Conservation (phyloP, 1,140 invertebrate species). For the Drosophila subobscura region DNA sequence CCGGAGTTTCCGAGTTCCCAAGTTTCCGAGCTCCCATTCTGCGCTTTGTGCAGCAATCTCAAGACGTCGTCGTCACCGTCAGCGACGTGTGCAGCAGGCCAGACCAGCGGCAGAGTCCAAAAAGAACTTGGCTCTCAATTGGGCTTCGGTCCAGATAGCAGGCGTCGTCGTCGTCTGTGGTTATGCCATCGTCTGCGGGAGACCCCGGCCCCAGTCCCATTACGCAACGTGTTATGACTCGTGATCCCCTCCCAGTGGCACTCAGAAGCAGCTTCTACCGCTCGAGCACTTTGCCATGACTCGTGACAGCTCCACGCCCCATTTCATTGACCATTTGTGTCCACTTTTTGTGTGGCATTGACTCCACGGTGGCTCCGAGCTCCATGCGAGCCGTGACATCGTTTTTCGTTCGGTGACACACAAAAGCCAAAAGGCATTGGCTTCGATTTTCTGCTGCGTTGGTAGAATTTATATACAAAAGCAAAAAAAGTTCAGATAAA, state of each 20-base stretch:
- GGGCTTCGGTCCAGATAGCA: conserved; percentile 66
- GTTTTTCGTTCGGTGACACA: conserved; percentile 46
- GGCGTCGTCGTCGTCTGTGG: conserved; percentile 59
- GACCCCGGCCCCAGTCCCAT: conserved; percentile 24
- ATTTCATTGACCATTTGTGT: not conserved
- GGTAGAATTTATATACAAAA: conserved; percentile 83
- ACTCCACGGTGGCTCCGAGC: conserved; percentile 50
- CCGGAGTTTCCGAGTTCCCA: conserved; percentile 37
- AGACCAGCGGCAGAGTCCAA: conserved; percentile 21
- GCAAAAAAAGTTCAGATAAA: conserved; percentile 82
- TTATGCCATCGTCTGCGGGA: conserved; percentile 63
- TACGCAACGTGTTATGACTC: conserved; percentile 51
- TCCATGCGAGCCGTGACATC: conserved; percentile 55
- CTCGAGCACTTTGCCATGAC: no score
- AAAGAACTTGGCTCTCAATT: conserved; percentile 41
- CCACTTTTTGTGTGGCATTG: conserved; percentile 13
- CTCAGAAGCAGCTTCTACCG: conserved; percentile 11
- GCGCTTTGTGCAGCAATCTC: conserved; percentile 57
- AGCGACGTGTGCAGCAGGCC: conserved; percentile 46
- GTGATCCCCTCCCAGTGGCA: conserved; percentile 38
- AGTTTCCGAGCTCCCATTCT: conserved; percentile 23
- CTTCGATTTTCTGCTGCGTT: conserved; percentile 79
- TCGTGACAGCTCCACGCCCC: no score
- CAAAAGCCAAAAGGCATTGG: conserved; percentile 60
- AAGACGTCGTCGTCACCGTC: conserved; percentile 53